Conservation (phyloP, 2,888 invertebrate species). For the Pocota personata region DNA sequence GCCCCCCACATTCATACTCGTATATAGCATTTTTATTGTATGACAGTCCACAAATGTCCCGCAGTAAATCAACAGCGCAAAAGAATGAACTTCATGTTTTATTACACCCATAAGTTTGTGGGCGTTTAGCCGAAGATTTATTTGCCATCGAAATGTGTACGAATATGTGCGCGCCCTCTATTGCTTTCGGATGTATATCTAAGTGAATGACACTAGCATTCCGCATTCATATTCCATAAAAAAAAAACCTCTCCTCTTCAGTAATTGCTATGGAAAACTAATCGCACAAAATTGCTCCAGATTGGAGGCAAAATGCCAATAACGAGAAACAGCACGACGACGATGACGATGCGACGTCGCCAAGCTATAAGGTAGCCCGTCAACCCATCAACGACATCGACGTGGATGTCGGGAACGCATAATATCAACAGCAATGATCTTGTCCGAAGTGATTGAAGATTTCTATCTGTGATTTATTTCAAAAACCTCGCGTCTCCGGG, state of each 20-base stretch:
- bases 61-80: conserved; percentile 60
- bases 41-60: conserved; percentile 38
- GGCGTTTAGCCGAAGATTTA: conserved; percentile 63
- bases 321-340: conserved; percentile 43
- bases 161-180: conserved; percentile 39
- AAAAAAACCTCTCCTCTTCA: conserved; percentile 19
- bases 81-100: conserved; percentile 66
- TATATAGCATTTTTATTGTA: conserved; percentile 34
- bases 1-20: neutral
- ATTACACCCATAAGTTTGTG: conserved; percentile 63
- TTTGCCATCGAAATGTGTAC: conserved; percentile 40
- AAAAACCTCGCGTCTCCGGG: conserved; percentile 30
- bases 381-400: conserved; percentile 65
- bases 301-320: conserved; percentile 72
- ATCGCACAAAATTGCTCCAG: conserved; percentile 73
- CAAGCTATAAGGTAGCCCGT: conserved; percentile 32
- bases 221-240: conserved; percentile 31
- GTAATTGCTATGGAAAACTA: conserved; percentile 74
- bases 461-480: conserved; percentile 74
- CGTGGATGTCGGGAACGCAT: conserved; percentile 65
- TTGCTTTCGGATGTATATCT: conserved; percentile 54
- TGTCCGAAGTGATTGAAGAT: conserved; percentile 74
- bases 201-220: conserved; percentile 55
- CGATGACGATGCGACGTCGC: neutral
- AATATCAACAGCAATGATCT: conserved; percentile 73